Percentiles rank a stretch among this genome's conserved stretches.
phyloP scores from a whole-genome alignment of 2,113 vertebrate species.

The Pelobates fuscus region DNA sequence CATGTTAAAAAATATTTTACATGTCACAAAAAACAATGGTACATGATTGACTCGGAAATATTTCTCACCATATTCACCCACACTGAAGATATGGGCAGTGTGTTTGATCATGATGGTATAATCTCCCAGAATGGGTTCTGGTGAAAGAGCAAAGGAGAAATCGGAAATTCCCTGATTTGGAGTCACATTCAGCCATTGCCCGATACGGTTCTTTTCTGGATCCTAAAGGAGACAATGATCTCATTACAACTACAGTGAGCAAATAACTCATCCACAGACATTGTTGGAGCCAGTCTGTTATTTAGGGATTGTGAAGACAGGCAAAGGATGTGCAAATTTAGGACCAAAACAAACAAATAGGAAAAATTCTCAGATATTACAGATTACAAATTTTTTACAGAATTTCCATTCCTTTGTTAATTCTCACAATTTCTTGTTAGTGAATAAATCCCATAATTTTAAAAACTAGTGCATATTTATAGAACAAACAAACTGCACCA shows the following conservation, averaged over 20 bases:
- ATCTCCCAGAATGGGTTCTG: slow-evolving; percentile 52
- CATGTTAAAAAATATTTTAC: not conserved
- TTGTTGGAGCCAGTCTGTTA: not conserved
- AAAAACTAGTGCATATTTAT: too few species aligned
- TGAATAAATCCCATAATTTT: too few species aligned
- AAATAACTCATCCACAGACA: not conserved
- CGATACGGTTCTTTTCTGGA: slow-evolving; percentile 57
- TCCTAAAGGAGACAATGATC: slow-evolving; percentile 54
- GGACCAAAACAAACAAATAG: not conserved
- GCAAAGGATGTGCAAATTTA: not conserved
- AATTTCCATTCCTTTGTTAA: not conserved
- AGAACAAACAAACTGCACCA: too few species aligned
- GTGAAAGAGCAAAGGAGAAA: slow-evolving; percentile 57
- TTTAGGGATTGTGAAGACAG: not conserved
- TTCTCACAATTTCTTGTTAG: too few species aligned
- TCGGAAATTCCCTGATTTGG: slow-evolving; percentile 57
- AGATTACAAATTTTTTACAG: not conserved
- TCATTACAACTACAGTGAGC: not conserved
- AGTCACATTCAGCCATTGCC: slow-evolving; percentile 52
- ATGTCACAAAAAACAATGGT: not conserved
- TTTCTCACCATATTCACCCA: slow-evolving; percentile 59
- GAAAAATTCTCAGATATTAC: too few species aligned
- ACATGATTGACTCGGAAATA: not conserved
- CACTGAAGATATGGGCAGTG: slow-evolving; percentile 50
- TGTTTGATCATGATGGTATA: slow-evolving; percentile 53